Base-by-base conservation (phyloP, 2,797 vertebrate genomes). In the Coccyzus lansbergi region DNA sequence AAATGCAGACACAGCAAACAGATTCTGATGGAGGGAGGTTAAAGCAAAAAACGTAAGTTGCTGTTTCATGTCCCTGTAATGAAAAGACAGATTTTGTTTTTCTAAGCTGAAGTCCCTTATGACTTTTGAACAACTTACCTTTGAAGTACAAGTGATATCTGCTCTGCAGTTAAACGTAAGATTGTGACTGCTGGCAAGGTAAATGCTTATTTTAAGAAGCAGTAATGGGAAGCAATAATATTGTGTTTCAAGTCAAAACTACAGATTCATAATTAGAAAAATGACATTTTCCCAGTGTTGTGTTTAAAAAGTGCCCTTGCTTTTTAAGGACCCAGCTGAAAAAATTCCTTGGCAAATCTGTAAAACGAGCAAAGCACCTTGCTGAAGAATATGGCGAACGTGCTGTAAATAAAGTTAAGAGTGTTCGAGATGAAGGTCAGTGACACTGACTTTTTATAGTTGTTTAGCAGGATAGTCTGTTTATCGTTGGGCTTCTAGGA, bases 381-480 rank as follows among this genome's bases (percentile, higher is more conserved):
- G 99, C 99, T 22, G 99, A 99, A 93, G 99, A 99, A 88, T 99
- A 99, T 3, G 98, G 99, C 3, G 99, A 99, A 96, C 99, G 98
- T 88, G 99, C 99, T 2, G 99, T 99, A 69, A 99, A 99, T 97
- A 99, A 99, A 97, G 99, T 99, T 78, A 99, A 99, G 97, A 99
- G 99, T 51, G 99, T 99, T 83, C 98, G 99, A 56, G 99, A 99
- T 12, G 99, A 99, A 98, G 99, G 99, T 99, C 90, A 91, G 85
- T 91, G 76, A 65, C 59, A 4, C 60, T 72, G 40, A 15, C 16
- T 76, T 12, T 52, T 18, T 53, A 52, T 52, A 5, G 11, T 34
- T n/a, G 24, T 14, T 38, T 36, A 42, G 42, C 55, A 40, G 21
- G 17, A 8, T 70, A 36, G 5, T 74, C 4, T 18, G 34, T 65